Conservation (phyloP, 2,888 invertebrate species). For the Noctuana brunneofusca region DNA sequence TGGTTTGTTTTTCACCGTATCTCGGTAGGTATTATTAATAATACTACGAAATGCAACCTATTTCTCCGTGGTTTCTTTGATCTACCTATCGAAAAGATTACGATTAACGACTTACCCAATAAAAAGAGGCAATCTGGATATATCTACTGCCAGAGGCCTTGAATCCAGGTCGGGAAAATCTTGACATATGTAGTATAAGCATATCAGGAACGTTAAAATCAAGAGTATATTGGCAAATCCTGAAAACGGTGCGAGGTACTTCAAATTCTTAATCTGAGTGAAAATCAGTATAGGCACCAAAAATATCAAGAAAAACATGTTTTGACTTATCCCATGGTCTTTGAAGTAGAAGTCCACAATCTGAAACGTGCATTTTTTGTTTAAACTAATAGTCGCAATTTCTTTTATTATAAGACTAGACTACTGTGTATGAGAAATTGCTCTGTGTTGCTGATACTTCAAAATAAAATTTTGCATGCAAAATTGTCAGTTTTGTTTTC, state of each 20-base stretch:
- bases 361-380: constrained; percentile 52
- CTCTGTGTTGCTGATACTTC: no score
- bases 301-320: constrained; percentile 69
- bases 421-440: no score
- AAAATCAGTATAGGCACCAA: constrained; percentile 67
- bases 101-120: constrained; percentile 83
- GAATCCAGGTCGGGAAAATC: constrained; percentile 69
- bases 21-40: no score
- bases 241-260: constrained; percentile 94
- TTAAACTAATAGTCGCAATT: no score
- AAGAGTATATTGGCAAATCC: constrained; percentile 93
- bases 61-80: no score
- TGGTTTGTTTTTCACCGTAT: no score
- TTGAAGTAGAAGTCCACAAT: constrained; percentile 58
- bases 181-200: constrained; percentile 90
- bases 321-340: constrained; percentile 50
- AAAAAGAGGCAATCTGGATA: constrained; percentile 90
- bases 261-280: constrained; percentile 87
- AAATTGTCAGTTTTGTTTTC: no score
- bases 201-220: constrained; percentile 89
- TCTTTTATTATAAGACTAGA: no score
- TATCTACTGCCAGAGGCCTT: constrained; percentile 81
- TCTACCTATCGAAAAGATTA: not conserved
- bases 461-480: no score
- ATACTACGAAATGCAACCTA: no score